Evolutionary conservation across 2,888 invertebrate genomes (phyloP).

Genomic region (Carpatolechia fugitivella): DNA sequence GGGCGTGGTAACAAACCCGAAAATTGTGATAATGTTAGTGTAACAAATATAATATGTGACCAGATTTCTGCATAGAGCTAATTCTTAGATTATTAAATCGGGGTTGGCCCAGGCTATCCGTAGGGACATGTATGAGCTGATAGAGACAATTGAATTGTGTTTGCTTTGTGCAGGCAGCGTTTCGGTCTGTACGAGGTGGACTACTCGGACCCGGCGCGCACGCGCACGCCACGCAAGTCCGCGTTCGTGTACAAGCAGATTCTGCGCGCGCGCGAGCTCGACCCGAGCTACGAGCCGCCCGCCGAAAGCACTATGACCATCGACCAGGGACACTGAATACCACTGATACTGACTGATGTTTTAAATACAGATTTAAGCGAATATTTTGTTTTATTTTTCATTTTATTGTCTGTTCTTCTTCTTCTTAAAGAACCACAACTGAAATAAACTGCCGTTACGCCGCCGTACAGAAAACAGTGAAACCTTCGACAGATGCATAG

Average conservation of each 20-base stretch:
- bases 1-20: too few species aligned
- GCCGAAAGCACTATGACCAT: conserved; percentile 31
- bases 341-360: background rate
- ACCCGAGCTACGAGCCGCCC: conserved; percentile 37
- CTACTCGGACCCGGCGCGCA: conserved; percentile 74
- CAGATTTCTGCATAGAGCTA: too few species aligned
- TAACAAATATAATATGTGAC: too few species aligned
- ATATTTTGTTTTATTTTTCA: background rate
- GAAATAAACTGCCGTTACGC: too few species aligned
- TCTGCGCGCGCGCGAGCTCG: conserved; percentile 48
- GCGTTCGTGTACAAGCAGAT: conserved; percentile 71
- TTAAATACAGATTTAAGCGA: background rate
- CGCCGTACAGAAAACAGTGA: too few species aligned
- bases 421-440: too few species aligned
- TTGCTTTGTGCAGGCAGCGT: conserved; percentile 26
- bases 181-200: conserved; percentile 82
- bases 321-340: conserved; percentile 33
- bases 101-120: too few species aligned
- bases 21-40: too few species aligned
- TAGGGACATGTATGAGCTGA: too few species aligned
- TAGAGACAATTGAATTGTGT: background rate
- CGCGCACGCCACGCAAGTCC: conserved; percentile 82
- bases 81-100: too few species aligned
- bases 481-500: too few species aligned
- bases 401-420: too few species aligned